Base-by-base conservation (phyloP, 1,140 invertebrate species). In the Matsumurasca onukii region DNA sequence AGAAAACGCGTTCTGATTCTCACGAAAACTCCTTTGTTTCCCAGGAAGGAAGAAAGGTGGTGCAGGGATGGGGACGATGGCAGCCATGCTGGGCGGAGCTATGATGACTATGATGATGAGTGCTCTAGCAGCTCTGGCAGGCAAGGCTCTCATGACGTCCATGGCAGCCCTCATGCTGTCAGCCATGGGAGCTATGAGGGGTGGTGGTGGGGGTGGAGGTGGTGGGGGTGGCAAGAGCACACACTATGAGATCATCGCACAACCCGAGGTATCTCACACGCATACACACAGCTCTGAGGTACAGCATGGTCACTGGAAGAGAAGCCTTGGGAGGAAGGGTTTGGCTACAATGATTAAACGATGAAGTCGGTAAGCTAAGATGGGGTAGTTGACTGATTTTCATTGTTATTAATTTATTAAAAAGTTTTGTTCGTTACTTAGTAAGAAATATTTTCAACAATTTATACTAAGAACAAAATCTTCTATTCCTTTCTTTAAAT, bases 211-310 rank as follows among this genome's bases (percentile, higher is more conserved):
- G 20, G 84, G 86, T 24, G 71, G 71, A 1, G 84, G 86, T 22
- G 86, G 88, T 15, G 85, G 86, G n/a, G 84, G 86, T 25, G 71
- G 71, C 12, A 61, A 68, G 22, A 89, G 88, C 29, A 91, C 90
- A 0, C 92, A 90, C 0, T 93, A 93, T 74, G 91, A 93, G 78
- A 91, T 93, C 64, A 87, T 93, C 34, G 88, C 89, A 61, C 92
- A 92, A 72, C 91, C 91, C 0, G 83, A 92, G 0, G 91, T 92
- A 75, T 84, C 84, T 0, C 52, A 68, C 45, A 83, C 86, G 0
- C 89, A 91, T 71, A 85, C 85, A 0, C 89, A 92, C 69, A 91
- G 90, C 5, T 84, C 86, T 0, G 88, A 90, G 75, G 88, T 68
- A 3, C 67, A 68, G 13, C 51, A 57, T 17, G 67, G 67, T 25